These are phyloP conservation scores for Parus major DNA, from an alignment of 2,113 vertebrate species.

Conservation along the genomic window DNA sequence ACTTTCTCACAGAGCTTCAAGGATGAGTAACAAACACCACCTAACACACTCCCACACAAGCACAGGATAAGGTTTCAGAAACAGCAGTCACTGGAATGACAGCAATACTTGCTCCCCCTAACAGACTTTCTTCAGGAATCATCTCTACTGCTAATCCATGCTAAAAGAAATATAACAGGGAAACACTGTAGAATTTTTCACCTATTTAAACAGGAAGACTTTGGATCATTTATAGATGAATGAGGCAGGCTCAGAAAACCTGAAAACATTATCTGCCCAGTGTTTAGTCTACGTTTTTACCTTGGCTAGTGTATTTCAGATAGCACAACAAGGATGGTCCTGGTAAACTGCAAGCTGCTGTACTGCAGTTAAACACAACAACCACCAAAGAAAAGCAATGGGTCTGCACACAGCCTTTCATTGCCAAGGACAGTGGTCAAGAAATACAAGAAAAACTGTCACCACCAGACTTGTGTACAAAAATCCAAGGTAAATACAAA, in stretches of 20 bases:
- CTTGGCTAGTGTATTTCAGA: conserved; percentile 15
- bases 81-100: not conserved
- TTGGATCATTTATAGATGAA: not conserved
- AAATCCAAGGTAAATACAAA: not conserved
- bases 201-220: not conserved
- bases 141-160: not conserved
- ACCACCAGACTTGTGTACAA: not conserved
- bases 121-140: not conserved
- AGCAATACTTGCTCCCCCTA: not conserved
- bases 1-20: conserved; percentile 20
- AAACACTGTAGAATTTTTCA: not conserved
- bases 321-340: not conserved
- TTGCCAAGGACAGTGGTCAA: conserved; percentile 13
- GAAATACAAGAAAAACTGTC: not conserved
- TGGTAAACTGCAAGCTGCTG: not conserved
- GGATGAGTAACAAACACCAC: conserved; percentile 25
- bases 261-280: not conserved
- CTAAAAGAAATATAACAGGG: not conserved
- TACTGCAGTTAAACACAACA: not conserved
- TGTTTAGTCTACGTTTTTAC: not conserved
- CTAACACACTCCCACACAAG: not conserved
- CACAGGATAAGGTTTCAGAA: not conserved
- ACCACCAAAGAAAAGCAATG: not conserved
- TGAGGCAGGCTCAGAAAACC: not conserved
- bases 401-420: not conserved